phyloP scores from a whole-genome alignment of 2,797 vertebrate species.

The Anguilla anguilla region DNA sequence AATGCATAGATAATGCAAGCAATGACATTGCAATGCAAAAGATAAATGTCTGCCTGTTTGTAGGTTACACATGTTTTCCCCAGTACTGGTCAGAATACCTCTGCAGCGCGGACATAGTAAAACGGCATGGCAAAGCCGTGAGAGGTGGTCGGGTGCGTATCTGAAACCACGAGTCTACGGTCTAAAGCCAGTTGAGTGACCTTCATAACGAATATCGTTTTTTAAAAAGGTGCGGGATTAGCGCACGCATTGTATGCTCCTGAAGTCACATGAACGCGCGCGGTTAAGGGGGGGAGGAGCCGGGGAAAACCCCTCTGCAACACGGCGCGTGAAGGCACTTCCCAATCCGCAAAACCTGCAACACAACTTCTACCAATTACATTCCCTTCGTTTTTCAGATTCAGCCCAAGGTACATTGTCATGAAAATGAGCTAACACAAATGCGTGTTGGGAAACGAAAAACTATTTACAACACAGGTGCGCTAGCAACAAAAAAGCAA shows the following conservation, averaged over 20 bases:
- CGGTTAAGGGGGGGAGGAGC: conserved; percentile 80
- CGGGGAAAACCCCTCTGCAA: conserved; percentile 97
- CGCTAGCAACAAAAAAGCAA: conserved; percentile 4
- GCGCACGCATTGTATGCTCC: conserved; percentile 56
- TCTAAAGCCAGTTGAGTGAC: conserved; percentile 21
- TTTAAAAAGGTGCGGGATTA: conserved; percentile 51
- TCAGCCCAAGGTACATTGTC: not conserved
- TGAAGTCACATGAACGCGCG: conserved; percentile 74
- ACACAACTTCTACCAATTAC: conserved; percentile 29
- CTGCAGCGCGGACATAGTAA: not conserved
- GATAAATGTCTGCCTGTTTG: not conserved
- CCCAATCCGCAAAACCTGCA: conserved; percentile 51
- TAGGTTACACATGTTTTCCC: not conserved
- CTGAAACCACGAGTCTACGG: not conserved
- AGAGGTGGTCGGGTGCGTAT: conserved; percentile 20
- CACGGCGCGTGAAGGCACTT: conserved; percentile 63
- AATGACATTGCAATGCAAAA: not conserved
- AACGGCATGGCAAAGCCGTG: not conserved
- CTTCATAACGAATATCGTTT: conserved; percentile 15
- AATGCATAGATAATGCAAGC: not conserved
- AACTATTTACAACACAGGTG: not conserved
- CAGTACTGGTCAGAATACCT: not conserved
- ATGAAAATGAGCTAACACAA: not conserved
- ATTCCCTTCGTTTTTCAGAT: not conserved
- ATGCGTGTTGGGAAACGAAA: not conserved